Evolutionary conservation across 2,113 vertebrate species (phyloP).

Genomic region (Aspidoscelis tigris): DNA sequence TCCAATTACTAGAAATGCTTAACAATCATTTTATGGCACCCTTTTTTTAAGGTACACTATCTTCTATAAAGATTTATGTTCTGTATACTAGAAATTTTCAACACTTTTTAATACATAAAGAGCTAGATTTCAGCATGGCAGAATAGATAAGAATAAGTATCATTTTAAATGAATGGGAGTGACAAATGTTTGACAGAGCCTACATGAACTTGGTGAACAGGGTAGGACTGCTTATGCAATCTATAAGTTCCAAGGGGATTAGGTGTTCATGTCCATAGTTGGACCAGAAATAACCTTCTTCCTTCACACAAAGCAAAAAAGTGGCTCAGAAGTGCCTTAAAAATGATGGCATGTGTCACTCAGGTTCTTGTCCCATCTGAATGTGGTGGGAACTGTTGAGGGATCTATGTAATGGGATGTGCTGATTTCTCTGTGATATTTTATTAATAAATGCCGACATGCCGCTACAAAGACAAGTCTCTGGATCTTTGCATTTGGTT

Average conservation of each 20-base stretch:
- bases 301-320: no score
- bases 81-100: neutral
- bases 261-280: no score
- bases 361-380: no score
- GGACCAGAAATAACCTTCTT: no score
- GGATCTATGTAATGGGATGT: no score
- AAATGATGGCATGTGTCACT: no score
- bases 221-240: neutral
- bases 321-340: no score
- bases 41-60: constrained; percentile 7
- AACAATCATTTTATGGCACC: neutral
- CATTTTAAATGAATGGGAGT: neutral
- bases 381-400: no score
- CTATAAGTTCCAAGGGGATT: neutral
- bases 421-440: no score
- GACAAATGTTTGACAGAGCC: neutral
- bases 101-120: constrained; percentile 47
- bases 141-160: neutral
- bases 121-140: constrained; percentile 8
- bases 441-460: no score
- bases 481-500: no score
- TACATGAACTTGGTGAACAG: neutral
- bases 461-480: no score
- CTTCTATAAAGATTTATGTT: constrained; percentile 47
- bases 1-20: constrained; percentile 53